phyloP scores from a whole-genome alignment of 2,113 vertebrate species.

The Atractosteus spatula region DNA sequence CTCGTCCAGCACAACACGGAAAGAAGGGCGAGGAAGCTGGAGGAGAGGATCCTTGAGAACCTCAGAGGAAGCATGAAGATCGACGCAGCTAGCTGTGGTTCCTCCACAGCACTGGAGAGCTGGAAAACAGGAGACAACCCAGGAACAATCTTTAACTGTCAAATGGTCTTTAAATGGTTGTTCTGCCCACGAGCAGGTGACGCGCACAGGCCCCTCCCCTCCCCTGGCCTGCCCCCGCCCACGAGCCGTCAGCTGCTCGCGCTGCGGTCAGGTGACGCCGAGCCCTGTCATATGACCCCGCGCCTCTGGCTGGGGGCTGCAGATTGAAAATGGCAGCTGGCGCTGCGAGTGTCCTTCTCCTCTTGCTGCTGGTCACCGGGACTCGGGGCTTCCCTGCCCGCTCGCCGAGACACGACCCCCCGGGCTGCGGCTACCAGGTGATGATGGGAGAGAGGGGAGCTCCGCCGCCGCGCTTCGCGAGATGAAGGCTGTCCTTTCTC shows the following conservation, averaged over 20 bases:
- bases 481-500: too few relatives aligned
- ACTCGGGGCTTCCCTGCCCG: conserved; percentile 36
- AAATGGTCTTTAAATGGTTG: too few relatives aligned
- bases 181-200: too few relatives aligned
- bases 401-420: neutral
- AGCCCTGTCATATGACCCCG: conserved; percentile 38
- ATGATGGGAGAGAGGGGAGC: neutral
- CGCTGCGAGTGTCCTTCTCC: neutral
- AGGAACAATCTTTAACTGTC: neutral
- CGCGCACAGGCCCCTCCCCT: too few relatives aligned
- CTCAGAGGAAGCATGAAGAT: too few relatives aligned
- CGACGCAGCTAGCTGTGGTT: too few relatives aligned
- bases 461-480: neutral
- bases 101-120: too few relatives aligned
- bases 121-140: too few relatives aligned
- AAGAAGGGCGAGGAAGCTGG: too few relatives aligned
- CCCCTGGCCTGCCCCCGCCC: neutral
- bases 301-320: conserved; percentile 27
- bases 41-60: too few relatives aligned
- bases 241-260: neutral
- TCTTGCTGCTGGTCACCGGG: conserved; percentile 7
- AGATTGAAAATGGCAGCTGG: fast-evolving
- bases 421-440: conserved; percentile 52
- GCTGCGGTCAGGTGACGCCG: neutral
- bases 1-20: too few relatives aligned